phyloP scores from a whole-genome alignment of 1,140 invertebrate genomes.

The Chlorops oryzae region DNA sequence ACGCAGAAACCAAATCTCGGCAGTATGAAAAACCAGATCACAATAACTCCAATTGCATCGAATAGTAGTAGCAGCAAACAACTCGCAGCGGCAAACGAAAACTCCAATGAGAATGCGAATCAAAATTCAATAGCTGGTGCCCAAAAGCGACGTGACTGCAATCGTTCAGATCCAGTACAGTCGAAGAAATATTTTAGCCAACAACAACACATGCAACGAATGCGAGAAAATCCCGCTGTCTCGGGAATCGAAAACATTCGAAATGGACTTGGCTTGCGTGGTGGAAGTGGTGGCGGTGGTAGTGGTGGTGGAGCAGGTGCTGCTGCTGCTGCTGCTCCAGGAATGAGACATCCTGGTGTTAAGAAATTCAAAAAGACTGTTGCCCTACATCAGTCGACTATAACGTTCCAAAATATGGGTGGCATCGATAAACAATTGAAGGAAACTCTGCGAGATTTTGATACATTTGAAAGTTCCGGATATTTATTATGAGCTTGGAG shows the following conservation, averaged over 20 bases:
- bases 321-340: constrained; percentile 74
- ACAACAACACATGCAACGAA: background rate
- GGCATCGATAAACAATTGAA: constrained; percentile 65
- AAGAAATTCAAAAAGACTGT: constrained; percentile 45
- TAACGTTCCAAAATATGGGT: constrained; percentile 68
- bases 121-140: constrained; percentile 5
- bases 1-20: constrained; percentile 9
- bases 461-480: constrained; percentile 77
- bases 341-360: constrained; percentile 32
- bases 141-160: constrained; percentile 9
- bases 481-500: constrained; percentile 68
- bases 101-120: background rate
- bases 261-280: constrained; percentile 35
- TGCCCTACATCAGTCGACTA: constrained; percentile 42
- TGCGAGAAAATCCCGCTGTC: background rate
- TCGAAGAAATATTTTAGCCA: constrained; percentile 1
- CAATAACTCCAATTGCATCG: background rate
- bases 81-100: background rate
- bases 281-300: constrained; percentile 65
- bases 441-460: constrained; percentile 70
- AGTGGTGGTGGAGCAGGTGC: constrained; percentile 63
- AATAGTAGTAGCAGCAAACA: constrained; percentile 16
- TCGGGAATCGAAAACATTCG: constrained; percentile 38
- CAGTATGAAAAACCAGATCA: constrained; percentile 40
- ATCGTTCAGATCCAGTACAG: constrained; percentile 2